phyloP scores from a whole-genome alignment of 92 coral and sea anemone species.

The Anthopleura xanthogrammica region DNA sequence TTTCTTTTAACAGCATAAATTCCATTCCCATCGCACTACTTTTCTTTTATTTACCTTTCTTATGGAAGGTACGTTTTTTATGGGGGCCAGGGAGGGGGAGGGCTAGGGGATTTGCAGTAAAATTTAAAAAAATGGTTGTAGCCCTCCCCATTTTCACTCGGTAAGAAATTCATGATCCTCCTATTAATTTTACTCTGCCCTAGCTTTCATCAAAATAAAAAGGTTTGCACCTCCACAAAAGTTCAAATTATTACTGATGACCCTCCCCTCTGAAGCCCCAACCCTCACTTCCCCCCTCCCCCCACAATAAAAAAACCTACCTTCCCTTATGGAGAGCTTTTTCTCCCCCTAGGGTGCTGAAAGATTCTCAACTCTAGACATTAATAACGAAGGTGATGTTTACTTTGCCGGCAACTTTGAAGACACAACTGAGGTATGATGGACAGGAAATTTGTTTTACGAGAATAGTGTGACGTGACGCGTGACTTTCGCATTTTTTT shows the following conservation, averaged over 20 bases:
- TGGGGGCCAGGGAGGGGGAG: no score
- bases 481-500: not conserved
- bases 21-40: no score
- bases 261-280: not conserved
- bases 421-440: slow-evolving; percentile 54
- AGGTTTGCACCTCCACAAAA: no score
- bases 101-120: no score
- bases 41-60: no score
- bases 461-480: not conserved
- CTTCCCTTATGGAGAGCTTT: not conserved
- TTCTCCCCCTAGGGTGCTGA: slow-evolving; percentile 51
- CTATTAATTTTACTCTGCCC: no score
- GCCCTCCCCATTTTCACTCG: no score
- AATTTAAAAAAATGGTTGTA: no score
- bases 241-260: no score
- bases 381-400: slow-evolving; percentile 49
- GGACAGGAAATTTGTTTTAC: not conserved
- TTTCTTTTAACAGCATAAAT: not conserved
- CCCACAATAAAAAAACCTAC: not conserved
- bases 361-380: slow-evolving; percentile 55
- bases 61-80: no score
- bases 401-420: slow-evolving; percentile 52
- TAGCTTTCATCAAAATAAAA: no score
- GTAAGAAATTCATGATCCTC: no score
- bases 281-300: not conserved